A percentile compares a stretch with the other conserved stretches of the same genome.
phyloP scores from a whole-genome alignment of 2,888 invertebrate genomes.

The Aphrophora alni region DNA sequence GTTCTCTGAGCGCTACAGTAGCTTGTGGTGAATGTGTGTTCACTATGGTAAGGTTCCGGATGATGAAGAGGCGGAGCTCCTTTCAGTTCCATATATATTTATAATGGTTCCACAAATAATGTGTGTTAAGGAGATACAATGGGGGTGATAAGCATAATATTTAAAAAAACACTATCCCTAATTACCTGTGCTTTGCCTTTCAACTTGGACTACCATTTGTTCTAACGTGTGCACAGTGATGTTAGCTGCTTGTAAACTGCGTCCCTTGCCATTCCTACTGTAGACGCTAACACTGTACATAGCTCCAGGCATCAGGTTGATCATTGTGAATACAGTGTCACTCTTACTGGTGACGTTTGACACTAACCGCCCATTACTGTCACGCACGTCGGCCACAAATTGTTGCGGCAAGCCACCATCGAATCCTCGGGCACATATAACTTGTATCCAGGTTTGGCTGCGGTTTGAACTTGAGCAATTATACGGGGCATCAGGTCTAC shows the following conservation, averaged over 20 bases:
- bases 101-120: no score
- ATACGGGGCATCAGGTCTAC: constrained; percentile 61
- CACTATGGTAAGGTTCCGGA: no score
- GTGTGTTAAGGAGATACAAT: no score
- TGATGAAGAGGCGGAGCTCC: no score
- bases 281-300: constrained; percentile 60
- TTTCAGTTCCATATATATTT: no score
- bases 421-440: constrained; percentile 62
- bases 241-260: constrained; percentile 58
- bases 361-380: constrained; percentile 52
- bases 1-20: no score
- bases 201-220: constrained; percentile 53
- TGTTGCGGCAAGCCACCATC: constrained; percentile 62
- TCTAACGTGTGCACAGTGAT: constrained; percentile 60
- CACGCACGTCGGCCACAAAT: constrained; percentile 57
- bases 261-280: constrained; percentile 65
- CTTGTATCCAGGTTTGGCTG: constrained; percentile 60
- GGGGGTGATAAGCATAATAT: no score
- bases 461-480: constrained; percentile 60
- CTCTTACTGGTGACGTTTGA: constrained; percentile 58
- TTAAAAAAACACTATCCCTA: no score
- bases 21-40: no score
- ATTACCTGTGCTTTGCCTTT: neutral
- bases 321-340: constrained; percentile 60
- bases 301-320: constrained; percentile 61